A percentile compares a stretch with the other conserved stretches of the same genome.
phyloP scores from a whole-genome alignment of 2,888 invertebrate species.

The Lissocephala sabroskyi region DNA sequence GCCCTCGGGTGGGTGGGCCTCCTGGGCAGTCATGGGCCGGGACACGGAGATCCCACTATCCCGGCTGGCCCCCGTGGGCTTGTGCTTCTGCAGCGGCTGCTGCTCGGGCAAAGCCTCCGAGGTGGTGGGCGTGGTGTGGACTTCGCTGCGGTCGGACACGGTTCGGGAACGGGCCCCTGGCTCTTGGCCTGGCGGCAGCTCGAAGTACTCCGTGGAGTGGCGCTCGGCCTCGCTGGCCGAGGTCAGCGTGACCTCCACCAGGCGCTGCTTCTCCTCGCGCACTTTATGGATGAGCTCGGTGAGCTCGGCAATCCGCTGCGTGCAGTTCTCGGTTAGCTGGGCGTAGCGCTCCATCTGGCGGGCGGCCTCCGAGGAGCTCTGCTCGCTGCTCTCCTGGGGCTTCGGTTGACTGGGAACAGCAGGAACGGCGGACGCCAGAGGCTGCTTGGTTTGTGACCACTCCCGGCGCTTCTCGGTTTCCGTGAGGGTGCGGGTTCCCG shows the following conservation, averaged over 20 bases:
- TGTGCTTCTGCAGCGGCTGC: slow-evolving; percentile 56
- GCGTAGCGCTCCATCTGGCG: slow-evolving; percentile 71
- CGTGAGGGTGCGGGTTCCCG: too few relatives aligned
- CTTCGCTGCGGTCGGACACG: slow-evolving; percentile 36
- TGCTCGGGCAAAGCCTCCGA: slow-evolving; percentile 38
- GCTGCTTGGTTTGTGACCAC: background rate
- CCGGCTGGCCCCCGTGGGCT: slow-evolving; percentile 61
- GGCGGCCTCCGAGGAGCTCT: background rate
- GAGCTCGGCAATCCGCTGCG: slow-evolving; percentile 75
- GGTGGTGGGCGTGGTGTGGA: slow-evolving; percentile 16
- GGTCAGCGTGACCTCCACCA: slow-evolving; percentile 72
- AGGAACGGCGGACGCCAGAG: too few relatives aligned
- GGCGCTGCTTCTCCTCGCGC: slow-evolving; percentile 75
- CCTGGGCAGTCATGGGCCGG: slow-evolving; percentile 67
- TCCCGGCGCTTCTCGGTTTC: background rate
- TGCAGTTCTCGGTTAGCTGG: slow-evolving; percentile 74
- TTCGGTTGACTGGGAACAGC: too few relatives aligned
- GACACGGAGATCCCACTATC: slow-evolving; percentile 72
- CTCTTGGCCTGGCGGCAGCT: slow-evolving; percentile 51
- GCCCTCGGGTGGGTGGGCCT: slow-evolving; percentile 37
- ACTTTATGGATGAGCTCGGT: slow-evolving; percentile 76
- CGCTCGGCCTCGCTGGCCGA: slow-evolving; percentile 68
- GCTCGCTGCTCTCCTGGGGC: slow-evolving; percentile 3
- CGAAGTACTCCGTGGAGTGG: slow-evolving; percentile 70
- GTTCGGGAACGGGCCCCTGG: slow-evolving; percentile 25